These are phyloP conservation scores for Drosophila malerkotliana DNA, from an alignment of 1,140 invertebrate species.

Conservation along the genomic window DNA sequence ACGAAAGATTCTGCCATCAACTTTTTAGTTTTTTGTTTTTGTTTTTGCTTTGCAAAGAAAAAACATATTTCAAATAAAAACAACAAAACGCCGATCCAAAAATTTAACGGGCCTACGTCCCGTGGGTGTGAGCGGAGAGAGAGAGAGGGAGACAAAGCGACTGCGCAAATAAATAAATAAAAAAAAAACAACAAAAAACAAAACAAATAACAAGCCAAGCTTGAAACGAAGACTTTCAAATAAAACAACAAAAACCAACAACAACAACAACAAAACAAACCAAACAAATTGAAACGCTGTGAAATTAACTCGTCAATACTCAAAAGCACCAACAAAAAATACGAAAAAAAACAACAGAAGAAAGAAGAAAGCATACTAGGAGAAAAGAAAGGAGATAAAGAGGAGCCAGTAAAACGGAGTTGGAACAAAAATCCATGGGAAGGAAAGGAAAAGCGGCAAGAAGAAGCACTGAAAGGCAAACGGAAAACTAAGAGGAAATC, in stretches of 20 bases:
- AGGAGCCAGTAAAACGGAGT: slow-evolving; percentile 59
- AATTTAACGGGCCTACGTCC: slow-evolving; percentile 34
- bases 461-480: slow-evolving; percentile 59
- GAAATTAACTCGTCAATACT: slow-evolving; percentile 83
- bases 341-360: slow-evolving; percentile 29
- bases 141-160: slow-evolving; percentile 63
- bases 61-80: slow-evolving; percentile 12
- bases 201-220: slow-evolving; percentile 71
- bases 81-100: slow-evolving; percentile 32
- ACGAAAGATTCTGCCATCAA: slow-evolving; percentile 62
- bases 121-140: slow-evolving; percentile 48
- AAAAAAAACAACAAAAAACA: slow-evolving; percentile 32
- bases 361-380: slow-evolving; percentile 52
- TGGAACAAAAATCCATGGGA: slow-evolving; percentile 26
- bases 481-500: slow-evolving; percentile 27
- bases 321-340: slow-evolving; percentile 49
- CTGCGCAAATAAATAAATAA: slow-evolving; percentile 60
- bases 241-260: slow-evolving; percentile 63
- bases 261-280: slow-evolving; percentile 67
- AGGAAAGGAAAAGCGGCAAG: slow-evolving; percentile 40
- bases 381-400: slow-evolving; percentile 20
- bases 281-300: slow-evolving; percentile 81
- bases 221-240: slow-evolving; percentile 81
- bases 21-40: slow-evolving; percentile 68
- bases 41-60: slow-evolving; percentile 50